Conservation (phyloP, 2,888 invertebrate species). For the Celastrina argiolus region DNA sequence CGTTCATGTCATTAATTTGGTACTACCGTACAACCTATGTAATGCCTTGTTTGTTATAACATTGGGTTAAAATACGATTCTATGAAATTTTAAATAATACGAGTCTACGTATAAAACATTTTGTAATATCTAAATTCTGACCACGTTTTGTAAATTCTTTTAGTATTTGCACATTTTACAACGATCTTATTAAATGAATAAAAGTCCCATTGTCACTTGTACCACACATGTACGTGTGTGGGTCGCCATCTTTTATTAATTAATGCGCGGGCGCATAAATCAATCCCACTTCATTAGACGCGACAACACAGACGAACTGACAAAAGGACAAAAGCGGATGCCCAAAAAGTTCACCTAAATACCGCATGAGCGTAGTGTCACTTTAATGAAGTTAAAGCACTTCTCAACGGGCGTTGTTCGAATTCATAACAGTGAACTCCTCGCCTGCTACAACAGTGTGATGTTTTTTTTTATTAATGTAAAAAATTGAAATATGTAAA, state of each 20-base stretch:
- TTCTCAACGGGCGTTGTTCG: slow-evolving; percentile 9
- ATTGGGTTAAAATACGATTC: no score
- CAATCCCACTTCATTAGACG: slow-evolving; percentile 72
- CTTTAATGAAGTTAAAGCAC: slow-evolving; percentile 13
- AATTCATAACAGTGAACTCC: not conserved
- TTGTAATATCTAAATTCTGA: no score
- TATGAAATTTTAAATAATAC: no score
- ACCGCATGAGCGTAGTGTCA: slow-evolving; percentile 13
- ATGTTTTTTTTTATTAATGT: no score
- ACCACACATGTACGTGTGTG: slow-evolving; percentile 42
- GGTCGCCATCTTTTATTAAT: slow-evolving; percentile 63
- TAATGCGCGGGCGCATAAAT: slow-evolving; percentile 72
- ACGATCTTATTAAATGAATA: no score
- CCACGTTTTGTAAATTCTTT: no score
- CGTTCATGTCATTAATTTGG: not conserved
- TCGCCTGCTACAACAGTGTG: not conserved
- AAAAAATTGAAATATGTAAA: no score
- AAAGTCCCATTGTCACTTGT: slow-evolving; percentile 29
- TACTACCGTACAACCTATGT: no score
- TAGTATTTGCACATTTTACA: no score
- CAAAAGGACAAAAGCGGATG: not conserved
- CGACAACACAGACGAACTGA: slow-evolving; percentile 35
- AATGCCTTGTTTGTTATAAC: no score
- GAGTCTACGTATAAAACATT: no score
- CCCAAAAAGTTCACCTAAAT: slow-evolving; percentile 8